These are phyloP conservation scores for Papilio gigon DNA, from an alignment of 2,888 invertebrate species.

Conservation along the genomic window DNA sequence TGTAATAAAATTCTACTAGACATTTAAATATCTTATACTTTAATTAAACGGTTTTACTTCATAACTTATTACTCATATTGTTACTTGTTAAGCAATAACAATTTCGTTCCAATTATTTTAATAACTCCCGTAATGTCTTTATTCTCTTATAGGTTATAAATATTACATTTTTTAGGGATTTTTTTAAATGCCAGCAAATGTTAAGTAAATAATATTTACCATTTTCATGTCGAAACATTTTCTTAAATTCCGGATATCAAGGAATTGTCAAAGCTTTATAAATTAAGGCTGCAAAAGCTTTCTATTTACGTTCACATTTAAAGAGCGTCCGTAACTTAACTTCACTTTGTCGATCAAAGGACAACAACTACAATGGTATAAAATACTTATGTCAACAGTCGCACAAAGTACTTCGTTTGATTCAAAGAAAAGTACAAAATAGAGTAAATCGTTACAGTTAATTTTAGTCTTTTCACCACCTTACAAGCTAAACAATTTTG, in stretches of 20 bases:
- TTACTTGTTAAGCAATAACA: background rate
- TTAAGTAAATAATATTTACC: background rate
- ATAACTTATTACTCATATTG: background rate
- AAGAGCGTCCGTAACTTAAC: background rate
- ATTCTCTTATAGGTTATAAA: no score
- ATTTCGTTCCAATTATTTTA: background rate
- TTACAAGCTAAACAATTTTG: background rate
- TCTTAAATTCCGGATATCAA: background rate
- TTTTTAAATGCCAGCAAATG: no score
- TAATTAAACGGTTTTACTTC: background rate
- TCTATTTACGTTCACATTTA: constrained; percentile 5
- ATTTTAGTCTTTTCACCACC: background rate
- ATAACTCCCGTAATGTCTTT: background rate
- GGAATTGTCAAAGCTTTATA: constrained; percentile 5
- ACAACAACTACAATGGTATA: background rate
- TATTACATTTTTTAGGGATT: no score
- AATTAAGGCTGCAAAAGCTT: background rate
- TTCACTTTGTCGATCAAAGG: constrained; percentile 5
- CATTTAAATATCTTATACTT: background rate
- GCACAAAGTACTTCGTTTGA: background rate
- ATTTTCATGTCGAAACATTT: background rate
- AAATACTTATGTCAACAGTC: constrained; percentile 2
- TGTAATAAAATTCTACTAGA: background rate
- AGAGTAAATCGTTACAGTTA: background rate
- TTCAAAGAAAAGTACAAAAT: background rate